These are phyloP conservation scores for Parasteatoda lunata DNA, from an alignment of 2,888 invertebrate genomes.

Conservation along the genomic window DNA sequence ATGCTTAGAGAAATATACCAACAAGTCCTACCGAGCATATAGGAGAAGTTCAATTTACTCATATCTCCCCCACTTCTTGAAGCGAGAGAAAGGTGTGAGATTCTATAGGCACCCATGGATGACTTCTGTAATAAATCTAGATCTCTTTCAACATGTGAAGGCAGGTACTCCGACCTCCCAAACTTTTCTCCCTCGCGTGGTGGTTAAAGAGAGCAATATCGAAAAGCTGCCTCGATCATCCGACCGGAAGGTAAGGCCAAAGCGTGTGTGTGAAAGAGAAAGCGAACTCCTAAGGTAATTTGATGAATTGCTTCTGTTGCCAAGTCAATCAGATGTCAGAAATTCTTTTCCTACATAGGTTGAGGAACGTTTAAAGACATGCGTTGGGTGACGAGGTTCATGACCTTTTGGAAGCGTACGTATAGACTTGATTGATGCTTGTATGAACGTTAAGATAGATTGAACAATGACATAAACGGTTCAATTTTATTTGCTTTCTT, in stretches of 20 bases:
- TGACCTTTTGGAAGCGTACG: not conserved
- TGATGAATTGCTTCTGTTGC: constrained; percentile 1
- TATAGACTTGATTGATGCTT: not conserved
- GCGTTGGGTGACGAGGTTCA: not conserved
- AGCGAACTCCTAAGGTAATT: not conserved
- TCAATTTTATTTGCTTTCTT: no score
- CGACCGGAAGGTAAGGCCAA: not conserved
- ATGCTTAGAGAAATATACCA: no score
- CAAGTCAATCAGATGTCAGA: not conserved
- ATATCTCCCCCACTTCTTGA: not conserved
- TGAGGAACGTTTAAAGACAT: not conserved
- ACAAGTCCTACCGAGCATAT: no score
- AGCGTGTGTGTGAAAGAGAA: not conserved
- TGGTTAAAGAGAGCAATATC: not conserved
- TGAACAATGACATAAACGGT: no score
- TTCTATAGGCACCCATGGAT: not conserved
- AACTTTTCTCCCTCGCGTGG: not conserved
- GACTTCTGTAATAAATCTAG: constrained; percentile 5
- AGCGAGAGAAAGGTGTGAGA: not conserved
- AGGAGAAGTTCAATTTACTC: no score
- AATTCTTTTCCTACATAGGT: constrained; percentile 14
- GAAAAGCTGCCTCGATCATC: not conserved
- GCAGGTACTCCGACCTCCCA: not conserved
- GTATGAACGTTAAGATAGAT: no score
- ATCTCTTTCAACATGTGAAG: constrained; percentile 1